Evolutionary conservation across 2,797 vertebrate species (phyloP).

Genomic region (Gymnoscopelus microlampas): DNA sequence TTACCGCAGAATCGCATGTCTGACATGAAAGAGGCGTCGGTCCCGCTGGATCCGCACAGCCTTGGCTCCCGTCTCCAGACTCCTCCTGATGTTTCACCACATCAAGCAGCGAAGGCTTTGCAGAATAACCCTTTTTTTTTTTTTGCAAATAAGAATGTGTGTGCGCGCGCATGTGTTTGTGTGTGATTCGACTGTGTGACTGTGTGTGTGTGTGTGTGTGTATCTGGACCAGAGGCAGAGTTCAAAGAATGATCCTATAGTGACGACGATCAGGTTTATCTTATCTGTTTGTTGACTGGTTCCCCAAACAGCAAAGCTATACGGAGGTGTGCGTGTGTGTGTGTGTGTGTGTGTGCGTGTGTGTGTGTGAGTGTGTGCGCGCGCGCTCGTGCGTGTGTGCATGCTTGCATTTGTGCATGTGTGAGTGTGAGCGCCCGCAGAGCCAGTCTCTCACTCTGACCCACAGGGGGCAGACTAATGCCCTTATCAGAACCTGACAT

Average conservation of each 20-base stretch:
- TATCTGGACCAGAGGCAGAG: conserved; percentile 43
- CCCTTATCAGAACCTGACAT: conserved; percentile 81
- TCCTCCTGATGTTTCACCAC: conserved; percentile 44
- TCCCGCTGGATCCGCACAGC: conserved; percentile 62
- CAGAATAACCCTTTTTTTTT: not conserved
- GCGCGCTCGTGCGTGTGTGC: not conserved
- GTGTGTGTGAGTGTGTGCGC: conserved; percentile 2
- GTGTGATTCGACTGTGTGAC: not conserved
- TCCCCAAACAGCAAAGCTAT: conserved; percentile 66
- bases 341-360: conserved; percentile 7
- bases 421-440: conserved; percentile 30
- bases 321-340: conserved; percentile 32
- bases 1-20: conserved; percentile 76
- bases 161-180: not conserved
- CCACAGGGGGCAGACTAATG: conserved; percentile 83
- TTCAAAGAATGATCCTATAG: conserved; percentile 37
- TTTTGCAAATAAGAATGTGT: conserved; percentile 33
- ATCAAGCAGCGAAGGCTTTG: conserved; percentile 30
- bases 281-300: conserved; percentile 70
- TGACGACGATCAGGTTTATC: conserved; percentile 31
- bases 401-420: no score
- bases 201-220: conserved; percentile 17
- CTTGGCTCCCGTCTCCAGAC: conserved; percentile 65
- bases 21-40: conserved; percentile 75
- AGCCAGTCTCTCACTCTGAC: conserved; percentile 66